A percentile compares a stretch with the other conserved stretches of the same genome.
Evolutionary conservation across 1,140 invertebrate genomes (phyloP).

Genomic region (Macrosteles quadrilineatus): DNA sequence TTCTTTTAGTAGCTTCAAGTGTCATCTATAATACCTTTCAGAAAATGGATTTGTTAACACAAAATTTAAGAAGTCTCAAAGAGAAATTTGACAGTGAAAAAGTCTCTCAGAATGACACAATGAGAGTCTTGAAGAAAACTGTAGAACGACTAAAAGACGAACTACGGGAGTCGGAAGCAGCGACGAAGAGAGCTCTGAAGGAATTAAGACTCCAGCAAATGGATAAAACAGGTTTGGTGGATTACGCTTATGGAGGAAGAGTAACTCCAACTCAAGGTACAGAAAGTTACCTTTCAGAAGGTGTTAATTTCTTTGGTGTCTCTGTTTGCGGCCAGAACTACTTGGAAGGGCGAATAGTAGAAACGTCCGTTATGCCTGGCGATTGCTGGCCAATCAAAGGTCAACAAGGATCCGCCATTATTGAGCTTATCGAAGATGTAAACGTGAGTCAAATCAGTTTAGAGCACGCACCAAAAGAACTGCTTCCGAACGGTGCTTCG

Average conservation of each 20-base stretch:
- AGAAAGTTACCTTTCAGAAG: neutral
- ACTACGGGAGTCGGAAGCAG: neutral
- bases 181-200: neutral
- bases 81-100: too few species aligned
- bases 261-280: neutral
- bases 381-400: slow-evolving; percentile 98
- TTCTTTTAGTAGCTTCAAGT: too few species aligned
- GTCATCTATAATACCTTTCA: too few species aligned
- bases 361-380: slow-evolving; percentile 87
- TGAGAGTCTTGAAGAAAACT: too few species aligned
- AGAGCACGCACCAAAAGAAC: slow-evolving; percentile 81
- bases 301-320: neutral
- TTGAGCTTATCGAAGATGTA: slow-evolving; percentile 74
- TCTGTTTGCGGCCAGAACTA: neutral
- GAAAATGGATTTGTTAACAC: too few species aligned
- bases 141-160: neutral
- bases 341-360: slow-evolving; percentile 45
- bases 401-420: slow-evolving; percentile 65
- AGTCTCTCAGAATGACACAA: too few species aligned
- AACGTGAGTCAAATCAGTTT: slow-evolving; percentile 84
- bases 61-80: too few species aligned
- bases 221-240: neutral
- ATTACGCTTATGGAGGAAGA: neutral
- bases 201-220: neutral
- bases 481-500: slow-evolving; percentile 77